Evolutionary conservation across 2,113 vertebrate species (phyloP).

Genomic region (Cynoglossus semilaevis): DNA sequence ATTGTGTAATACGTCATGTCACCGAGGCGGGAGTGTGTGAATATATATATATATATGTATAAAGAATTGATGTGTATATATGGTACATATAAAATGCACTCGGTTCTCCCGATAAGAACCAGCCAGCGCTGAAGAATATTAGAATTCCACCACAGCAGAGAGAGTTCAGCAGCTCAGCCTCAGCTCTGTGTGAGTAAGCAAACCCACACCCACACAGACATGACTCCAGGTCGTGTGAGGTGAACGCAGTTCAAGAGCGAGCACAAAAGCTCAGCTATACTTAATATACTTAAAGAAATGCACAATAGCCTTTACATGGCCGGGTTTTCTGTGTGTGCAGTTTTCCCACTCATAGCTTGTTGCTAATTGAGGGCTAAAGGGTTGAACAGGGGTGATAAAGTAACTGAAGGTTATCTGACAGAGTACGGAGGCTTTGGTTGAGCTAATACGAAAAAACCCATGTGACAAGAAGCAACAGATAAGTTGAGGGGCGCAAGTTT

Average conservation of each 20-base stretch:
- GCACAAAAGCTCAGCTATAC: slow-evolving; percentile 13
- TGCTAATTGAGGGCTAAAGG: slow-evolving; percentile 34
- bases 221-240: slow-evolving; percentile 26
- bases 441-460: slow-evolving; percentile 3
- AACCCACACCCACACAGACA: slow-evolving; percentile 6
- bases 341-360: slow-evolving; percentile 3
- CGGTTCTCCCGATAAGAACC: background rate
- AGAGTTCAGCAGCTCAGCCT: slow-evolving; percentile 7
- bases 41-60: no score
- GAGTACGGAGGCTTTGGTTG: slow-evolving; percentile 10
- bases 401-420: background rate
- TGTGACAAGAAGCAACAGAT: background rate
- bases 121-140: background rate
- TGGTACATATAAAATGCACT: no score
- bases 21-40: no score
- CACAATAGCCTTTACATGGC: slow-evolving; percentile 26
- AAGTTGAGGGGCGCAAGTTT: background rate
- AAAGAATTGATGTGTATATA: no score
- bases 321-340: slow-evolving; percentile 25
- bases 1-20: no score
- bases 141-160: background rate
- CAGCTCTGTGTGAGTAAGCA: background rate
- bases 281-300: slow-evolving; percentile 19
- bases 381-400: slow-evolving; percentile 3
- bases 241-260: slow-evolving; percentile 30